These are phyloP conservation scores for Drosophila trichaetosa DNA, from an alignment of 2,888 invertebrate species.

Conservation along the genomic window DNA sequence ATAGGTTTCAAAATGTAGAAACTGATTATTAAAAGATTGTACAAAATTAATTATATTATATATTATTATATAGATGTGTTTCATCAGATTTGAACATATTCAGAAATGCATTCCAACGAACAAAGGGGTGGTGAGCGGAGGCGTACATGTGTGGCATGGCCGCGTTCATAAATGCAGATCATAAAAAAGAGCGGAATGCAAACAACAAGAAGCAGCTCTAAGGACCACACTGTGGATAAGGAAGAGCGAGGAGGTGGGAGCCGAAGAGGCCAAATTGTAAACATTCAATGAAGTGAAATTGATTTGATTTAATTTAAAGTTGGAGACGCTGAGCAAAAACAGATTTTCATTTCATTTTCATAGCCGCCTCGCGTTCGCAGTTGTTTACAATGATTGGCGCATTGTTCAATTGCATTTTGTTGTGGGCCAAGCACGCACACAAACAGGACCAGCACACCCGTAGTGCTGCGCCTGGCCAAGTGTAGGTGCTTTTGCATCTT, in stretches of 20 bases:
- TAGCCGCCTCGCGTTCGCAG: slow-evolving; percentile 51
- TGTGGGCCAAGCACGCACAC: slow-evolving; percentile 16
- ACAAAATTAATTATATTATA: background rate
- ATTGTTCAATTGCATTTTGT: slow-evolving; percentile 61
- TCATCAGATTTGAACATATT: no score
- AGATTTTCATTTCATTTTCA: slow-evolving; percentile 58
- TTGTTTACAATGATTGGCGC: slow-evolving; percentile 66
- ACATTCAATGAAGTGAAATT: slow-evolving; percentile 75
- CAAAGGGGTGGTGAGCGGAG: background rate
- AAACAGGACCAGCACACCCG: background rate
- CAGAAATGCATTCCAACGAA: background rate
- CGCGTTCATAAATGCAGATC: slow-evolving; percentile 19
- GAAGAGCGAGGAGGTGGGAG: background rate
- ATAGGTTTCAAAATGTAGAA: background rate
- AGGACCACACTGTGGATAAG: background rate
- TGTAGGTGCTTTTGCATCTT: slow-evolving; percentile 39
- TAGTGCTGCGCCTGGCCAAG: background rate
- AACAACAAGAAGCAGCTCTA: slow-evolving; percentile 14
- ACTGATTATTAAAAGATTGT: background rate
- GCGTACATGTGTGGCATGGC: slow-evolving; percentile 7
- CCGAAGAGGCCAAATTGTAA: slow-evolving; percentile 61
- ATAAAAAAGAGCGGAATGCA: slow-evolving; percentile 47
- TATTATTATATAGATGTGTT: background rate
- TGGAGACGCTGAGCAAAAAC: slow-evolving; percentile 47
- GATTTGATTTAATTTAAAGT: slow-evolving; percentile 77